phyloP scores from a whole-genome alignment of 2,888 invertebrate species.

The Conchocele bisecta region DNA sequence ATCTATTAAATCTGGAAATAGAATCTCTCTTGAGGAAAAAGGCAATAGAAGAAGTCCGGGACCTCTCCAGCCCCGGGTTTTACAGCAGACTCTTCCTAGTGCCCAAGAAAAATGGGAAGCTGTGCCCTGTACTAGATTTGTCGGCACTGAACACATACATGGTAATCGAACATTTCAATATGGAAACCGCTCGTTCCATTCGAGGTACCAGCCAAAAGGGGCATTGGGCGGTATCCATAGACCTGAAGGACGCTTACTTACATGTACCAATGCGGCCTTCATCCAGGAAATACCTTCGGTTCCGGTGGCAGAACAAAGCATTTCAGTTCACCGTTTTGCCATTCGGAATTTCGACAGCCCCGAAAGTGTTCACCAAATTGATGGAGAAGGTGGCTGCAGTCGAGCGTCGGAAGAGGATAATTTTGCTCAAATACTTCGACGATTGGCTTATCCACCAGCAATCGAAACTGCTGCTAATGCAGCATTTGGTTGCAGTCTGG shows the following conservation, averaged over 20 bases:
- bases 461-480: neutral
- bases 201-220: neutral
- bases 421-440: neutral
- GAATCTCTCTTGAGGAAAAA: too few relatives aligned
- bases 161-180: neutral
- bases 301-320: neutral
- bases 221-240: neutral
- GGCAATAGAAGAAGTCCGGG: too few relatives aligned
- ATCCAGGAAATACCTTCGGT: too few relatives aligned
- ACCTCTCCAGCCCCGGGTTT: too few relatives aligned
- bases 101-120: slow-evolving; percentile 5
- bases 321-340: slow-evolving; percentile 3
- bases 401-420: neutral
- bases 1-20: too few relatives aligned
- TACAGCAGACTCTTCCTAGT: slow-evolving; percentile 4
- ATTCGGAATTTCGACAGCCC: neutral
- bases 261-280: neutral
- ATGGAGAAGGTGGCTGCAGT: neutral
- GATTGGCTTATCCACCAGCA: neutral
- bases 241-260: slow-evolving; percentile 1
- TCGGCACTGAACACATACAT: neutral
- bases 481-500: neutral
- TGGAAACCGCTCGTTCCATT: neutral
- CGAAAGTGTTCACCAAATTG: neutral
- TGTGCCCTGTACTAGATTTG: neutral